Base-by-base conservation (phyloP, 53 echinoderm and acorn worm genomes). In the Paracentrotus lividus region DNA sequence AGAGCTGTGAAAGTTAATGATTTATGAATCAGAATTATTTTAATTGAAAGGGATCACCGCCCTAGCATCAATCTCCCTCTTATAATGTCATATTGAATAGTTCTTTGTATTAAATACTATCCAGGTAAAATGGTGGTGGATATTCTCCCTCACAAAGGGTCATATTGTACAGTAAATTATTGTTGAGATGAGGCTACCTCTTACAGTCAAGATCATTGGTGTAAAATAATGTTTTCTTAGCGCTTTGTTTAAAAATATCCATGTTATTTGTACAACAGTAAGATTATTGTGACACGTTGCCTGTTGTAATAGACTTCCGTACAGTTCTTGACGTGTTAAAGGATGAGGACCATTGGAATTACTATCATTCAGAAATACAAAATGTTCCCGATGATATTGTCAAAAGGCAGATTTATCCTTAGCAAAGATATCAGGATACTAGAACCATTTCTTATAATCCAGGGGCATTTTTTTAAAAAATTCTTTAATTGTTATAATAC, bases 101-200 rank as follows among this genome's bases (percentile, higher is more conserved):
- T 69, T 61, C 15, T 69, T 69, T 34, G 36, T 16, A n/a, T n/a
- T n/a, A n/a, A n/a, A n/a, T n/a, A n/a, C n/a, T n/a, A n/a, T n/a
- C n/a, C 10, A 31, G 33, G 20, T 77, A 24, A 42, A 8, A 42
- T 77, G 43, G 38, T 81, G 81, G 47, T 15, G 81, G 49, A 47
- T 81, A 20, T 77, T 21, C 23, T 33, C 23, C 12, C 2, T 24
- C 14, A n/a, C 26, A 21, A 47, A 9, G 24, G 44, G 12, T 81
- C 9, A 45, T 81, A 47, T 14, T 47, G 81, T 81, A 81, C 27
- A 40, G 76, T 76, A 76, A 76, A 42, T 69, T 69, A 69, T 69
- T 69, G 69, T 69, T 42, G 14, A 1, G 2, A 81, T 49, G 81
- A 81, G 45, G 81, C 49, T 81, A 81, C 81, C 81, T 81, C 49